phyloP scores from a whole-genome alignment of 2,888 invertebrate genomes.

The Xestia xanthographa region DNA sequence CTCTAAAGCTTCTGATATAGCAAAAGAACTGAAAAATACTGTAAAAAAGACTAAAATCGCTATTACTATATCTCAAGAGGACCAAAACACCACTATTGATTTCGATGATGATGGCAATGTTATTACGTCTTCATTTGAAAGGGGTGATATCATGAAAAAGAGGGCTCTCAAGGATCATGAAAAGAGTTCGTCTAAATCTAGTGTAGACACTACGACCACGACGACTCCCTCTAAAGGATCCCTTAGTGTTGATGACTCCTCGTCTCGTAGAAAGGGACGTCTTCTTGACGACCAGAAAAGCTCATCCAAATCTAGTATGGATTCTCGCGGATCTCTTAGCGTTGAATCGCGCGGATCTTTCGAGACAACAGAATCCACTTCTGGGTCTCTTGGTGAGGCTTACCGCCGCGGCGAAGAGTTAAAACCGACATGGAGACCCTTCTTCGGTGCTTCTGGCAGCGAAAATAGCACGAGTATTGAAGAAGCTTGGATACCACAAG shows the following conservation, averaged over 20 bases:
- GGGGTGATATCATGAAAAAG: constrained; percentile 85
- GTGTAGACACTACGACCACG: constrained; percentile 89
- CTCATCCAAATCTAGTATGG: constrained; percentile 92
- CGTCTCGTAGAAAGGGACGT: constrained; percentile 84
- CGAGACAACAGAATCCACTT: constrained; percentile 93
- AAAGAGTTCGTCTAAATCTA: constrained; percentile 91
- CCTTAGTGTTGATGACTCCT: constrained; percentile 88
- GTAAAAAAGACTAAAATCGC: constrained; percentile 89
- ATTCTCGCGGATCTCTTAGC: constrained; percentile 91
- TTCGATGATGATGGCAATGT: constrained; percentile 89
- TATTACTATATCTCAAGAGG: constrained; percentile 89
- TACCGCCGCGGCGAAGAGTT: constrained; percentile 93
- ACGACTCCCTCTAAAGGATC: constrained; percentile 89
- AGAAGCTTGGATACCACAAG: constrained; percentile 95
- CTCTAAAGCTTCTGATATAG: constrained; percentile 86
- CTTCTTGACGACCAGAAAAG: constrained; percentile 88
- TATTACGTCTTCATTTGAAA: constrained; percentile 86
- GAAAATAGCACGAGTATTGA: constrained; percentile 96
- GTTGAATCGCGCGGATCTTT: constrained; percentile 93
- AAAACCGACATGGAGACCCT: constrained; percentile 95
- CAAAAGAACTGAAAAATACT: constrained; percentile 87
- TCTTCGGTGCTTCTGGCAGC: constrained; percentile 94
- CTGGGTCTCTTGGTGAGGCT: constrained; percentile 93
- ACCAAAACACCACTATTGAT: constrained; percentile 89
- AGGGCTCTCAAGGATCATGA: constrained; percentile 86